Conservation (phyloP, 2,797 vertebrate genomes). For the Tokudaia tokunoshimensis region DNA sequence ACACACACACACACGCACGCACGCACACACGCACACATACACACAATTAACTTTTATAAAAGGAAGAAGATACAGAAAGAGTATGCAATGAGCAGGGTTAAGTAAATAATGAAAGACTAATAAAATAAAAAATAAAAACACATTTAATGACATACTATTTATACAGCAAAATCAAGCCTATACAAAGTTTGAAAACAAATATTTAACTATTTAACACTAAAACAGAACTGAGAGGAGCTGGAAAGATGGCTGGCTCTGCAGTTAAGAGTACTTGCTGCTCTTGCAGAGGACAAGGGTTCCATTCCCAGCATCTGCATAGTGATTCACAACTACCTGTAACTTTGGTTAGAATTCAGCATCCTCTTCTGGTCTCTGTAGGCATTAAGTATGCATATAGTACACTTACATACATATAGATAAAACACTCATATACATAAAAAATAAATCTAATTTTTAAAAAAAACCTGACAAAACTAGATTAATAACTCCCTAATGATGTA, state of each 20-base stretch:
- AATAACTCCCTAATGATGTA: neutral
- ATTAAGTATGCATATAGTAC: neutral
- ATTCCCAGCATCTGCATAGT: neutral
- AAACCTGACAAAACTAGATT: neutral
- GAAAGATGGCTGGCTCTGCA: neutral
- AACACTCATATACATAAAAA: neutral
- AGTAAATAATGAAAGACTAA: neutral
- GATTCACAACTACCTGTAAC: neutral
- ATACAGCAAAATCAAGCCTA: neutral
- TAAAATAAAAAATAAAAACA: slow-evolving; percentile 38
- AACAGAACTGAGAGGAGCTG: neutral
- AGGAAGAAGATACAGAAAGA: slow-evolving; percentile 40
- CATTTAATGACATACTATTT: neutral
- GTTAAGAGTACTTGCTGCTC: neutral
- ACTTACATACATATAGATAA: neutral
- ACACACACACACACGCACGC: neutral
- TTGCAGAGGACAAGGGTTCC: neutral
- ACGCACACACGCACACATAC: neutral
- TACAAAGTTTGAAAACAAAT: slow-evolving; percentile 37
- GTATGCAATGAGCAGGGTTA: neutral
- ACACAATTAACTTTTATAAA: neutral
- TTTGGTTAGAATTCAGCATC: neutral
- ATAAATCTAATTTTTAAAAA: neutral
- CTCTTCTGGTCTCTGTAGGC: neutral
- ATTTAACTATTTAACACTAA: slow-evolving; percentile 47